These are phyloP conservation scores for Pteropus alecto DNA, from an alignment of 2,113 vertebrate species.

Conservation along the genomic window DNA sequence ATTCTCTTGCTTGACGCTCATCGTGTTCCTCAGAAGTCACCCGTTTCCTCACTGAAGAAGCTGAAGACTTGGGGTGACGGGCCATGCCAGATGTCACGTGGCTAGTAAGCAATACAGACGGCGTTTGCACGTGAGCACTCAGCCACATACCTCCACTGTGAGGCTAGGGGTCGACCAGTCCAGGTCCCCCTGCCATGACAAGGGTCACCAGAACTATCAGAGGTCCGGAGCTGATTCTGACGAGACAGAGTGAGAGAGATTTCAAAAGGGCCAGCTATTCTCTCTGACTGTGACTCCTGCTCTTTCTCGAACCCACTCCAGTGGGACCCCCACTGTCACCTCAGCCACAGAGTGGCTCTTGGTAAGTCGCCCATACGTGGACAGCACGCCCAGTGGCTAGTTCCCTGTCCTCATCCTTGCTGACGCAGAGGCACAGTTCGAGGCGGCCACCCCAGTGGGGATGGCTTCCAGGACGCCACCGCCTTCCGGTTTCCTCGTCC, in stretches of 20 bases:
- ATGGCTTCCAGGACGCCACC: neutral
- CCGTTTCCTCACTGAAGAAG: neutral
- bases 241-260: neutral
- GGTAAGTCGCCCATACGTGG: fast-evolving
- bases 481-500: neutral
- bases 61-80: no score
- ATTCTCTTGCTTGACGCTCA: neutral
- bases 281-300: no score
- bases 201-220: neutral
- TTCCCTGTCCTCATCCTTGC: neutral
- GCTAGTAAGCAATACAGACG: neutral
- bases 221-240: neutral
- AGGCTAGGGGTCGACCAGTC: no score
- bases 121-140: no score
- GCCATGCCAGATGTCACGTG: neutral
- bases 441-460: neutral
- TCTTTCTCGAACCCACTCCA: neutral
- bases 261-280: fast-evolving
- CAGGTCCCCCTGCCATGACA: neutral
- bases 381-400: fast-evolving
- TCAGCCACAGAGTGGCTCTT: fast-evolving
- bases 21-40: no score
- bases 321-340: neutral
- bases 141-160: fast-evolving
- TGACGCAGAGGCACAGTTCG: neutral